A percentile compares a stretch with the other conserved stretches of the same genome.
Evolutionary conservation across 2,797 vertebrate species (phyloP).

Genomic region (Sparidentex hasta): DNA sequence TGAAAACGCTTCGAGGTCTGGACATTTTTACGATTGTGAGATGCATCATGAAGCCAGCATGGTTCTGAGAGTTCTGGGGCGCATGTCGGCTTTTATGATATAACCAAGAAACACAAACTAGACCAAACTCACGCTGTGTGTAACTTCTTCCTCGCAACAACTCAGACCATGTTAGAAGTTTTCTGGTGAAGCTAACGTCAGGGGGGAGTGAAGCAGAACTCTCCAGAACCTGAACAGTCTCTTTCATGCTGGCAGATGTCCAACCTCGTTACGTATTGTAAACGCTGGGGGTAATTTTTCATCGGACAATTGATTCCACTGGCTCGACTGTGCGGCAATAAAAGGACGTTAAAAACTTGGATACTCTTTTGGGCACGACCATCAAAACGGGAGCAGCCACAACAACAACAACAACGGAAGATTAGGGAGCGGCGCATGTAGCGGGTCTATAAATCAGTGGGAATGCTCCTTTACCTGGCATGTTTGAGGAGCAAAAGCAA

Average conservation of each 20-base stretch:
- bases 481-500: slow-evolving; percentile 27
- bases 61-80: too few relatives aligned
- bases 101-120: too few relatives aligned
- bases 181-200: too few relatives aligned
- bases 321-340: slow-evolving; percentile 33
- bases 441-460: slow-evolving; percentile 50
- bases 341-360: slow-evolving; percentile 56
- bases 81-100: too few relatives aligned
- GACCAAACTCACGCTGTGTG: too few relatives aligned
- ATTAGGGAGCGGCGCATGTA: slow-evolving; percentile 46
- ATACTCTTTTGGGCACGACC: slow-evolving; percentile 32
- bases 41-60: too few relatives aligned
- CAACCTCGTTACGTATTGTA: slow-evolving; percentile 35
- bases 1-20: too few relatives aligned
- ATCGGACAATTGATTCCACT: slow-evolving; percentile 43
- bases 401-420: slow-evolving; percentile 51
- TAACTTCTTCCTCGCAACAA: too few relatives aligned
- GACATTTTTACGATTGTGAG: too few relatives aligned
- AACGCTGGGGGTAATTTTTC: slow-evolving; percentile 57
- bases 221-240: background rate
- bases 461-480: slow-evolving; percentile 20
- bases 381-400: slow-evolving; percentile 44
- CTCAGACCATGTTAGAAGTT: too few relatives aligned
- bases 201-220: background rate
- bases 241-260: slow-evolving; percentile 22